These are phyloP conservation scores for Vombatus ursinus DNA, from an alignment of 2,113 vertebrate genomes.

Conservation along the genomic window DNA sequence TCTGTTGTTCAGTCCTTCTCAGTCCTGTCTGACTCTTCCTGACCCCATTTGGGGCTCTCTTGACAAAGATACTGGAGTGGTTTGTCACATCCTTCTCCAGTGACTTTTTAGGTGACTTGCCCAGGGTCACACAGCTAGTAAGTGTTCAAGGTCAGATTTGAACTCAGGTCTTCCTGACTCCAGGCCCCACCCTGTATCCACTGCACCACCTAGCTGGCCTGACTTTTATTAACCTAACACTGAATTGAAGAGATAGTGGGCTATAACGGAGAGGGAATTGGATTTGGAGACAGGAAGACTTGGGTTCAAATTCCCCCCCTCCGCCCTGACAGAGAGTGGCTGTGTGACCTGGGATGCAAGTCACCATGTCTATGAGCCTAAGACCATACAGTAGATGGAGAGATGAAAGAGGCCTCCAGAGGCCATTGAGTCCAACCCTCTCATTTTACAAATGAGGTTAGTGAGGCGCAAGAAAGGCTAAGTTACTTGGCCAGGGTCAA, in stretches of 20 bases:
- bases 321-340: background rate
- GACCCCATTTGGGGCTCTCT: background rate
- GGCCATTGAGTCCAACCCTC: background rate
- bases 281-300: background rate
- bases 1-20: background rate
- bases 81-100: background rate
- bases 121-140: background rate
- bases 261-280: background rate
- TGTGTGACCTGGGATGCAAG: background rate
- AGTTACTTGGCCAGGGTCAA: no score
- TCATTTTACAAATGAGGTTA: background rate
- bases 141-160: background rate
- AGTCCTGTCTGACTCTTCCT: background rate
- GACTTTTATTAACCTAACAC: background rate
- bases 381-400: background rate
- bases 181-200: background rate
- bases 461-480: no score
- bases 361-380: background rate
- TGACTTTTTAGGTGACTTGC: background rate
- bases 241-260: background rate
- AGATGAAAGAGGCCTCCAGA: background rate
- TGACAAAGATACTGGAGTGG: background rate
- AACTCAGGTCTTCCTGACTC: background rate
- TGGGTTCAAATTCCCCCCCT: background rate
- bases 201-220: background rate